Base-by-base conservation (phyloP, 2,113 vertebrate species). In the Numenius arquata region DNA sequence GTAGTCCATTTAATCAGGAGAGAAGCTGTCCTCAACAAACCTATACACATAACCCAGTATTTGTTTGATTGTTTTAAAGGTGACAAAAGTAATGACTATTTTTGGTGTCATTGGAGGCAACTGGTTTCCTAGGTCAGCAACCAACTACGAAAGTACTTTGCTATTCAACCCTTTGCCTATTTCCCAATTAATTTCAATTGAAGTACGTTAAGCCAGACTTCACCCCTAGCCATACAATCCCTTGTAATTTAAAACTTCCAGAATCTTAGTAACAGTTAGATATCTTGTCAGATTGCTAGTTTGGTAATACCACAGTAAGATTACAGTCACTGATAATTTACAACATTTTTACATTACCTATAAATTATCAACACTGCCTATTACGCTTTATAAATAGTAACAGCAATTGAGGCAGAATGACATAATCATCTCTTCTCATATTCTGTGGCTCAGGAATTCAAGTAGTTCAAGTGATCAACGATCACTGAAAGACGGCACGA, bases 11-110 rank as follows among this genome's bases (percentile, higher is more conserved):
- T 79, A 53, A 83, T 43, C n/a, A 88, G 52, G 16, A 74, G 52
- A 81, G 55, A 77, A 77, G 9, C 26, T 87, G 30, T 32, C 47
- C 73, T 93, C n/a, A 74, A 18, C 29, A 56, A 38, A 83, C 38
- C 18, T 36, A 36, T 14, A 43, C 4, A 47, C 0, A 0, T 65
- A 83, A 52, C 4, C 2, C 4, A 70, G 3, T 7, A 52, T 43
- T 43, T 47, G 3, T 45, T 81, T 71, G n/a, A 32, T 72, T 26
- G 15, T 75, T 85, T 91, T 47, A 85, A 66, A 81, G 15, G 32
- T 47, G 14, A n/a, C 15, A 76, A 62, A 86, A 86, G 18, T 34
- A 63, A 92, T 29, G 18, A 55, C 14, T 63, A 26, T 20, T 74
- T 84, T 77, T 73, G 14, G 38, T 77, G 30, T 83, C 47, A n/a